A percentile compares a stretch with the other conserved stretches of the same genome.
phyloP scores from a whole-genome alignment of 1,140 invertebrate species.

The Glomeris maerens region DNA sequence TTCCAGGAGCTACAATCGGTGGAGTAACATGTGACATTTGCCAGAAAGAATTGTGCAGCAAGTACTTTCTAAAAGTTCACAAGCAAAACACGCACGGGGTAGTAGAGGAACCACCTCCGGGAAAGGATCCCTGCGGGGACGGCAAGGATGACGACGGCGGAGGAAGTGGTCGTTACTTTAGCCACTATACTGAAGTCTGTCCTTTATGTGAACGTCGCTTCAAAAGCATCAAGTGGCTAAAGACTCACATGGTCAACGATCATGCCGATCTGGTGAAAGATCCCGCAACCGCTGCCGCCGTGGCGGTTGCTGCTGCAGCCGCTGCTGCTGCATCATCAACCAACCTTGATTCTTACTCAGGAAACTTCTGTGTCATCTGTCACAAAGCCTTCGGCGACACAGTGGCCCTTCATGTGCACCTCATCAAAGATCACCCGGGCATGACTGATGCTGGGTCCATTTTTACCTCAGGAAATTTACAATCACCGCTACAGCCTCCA shows the following conservation, averaged over 20 bases:
- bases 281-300: not conserved
- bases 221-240: constrained; percentile 74
- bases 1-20: constrained; percentile 69
- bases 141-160: constrained; percentile 23
- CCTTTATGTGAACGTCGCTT: constrained; percentile 74
- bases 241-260: constrained; percentile 72
- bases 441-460: no score
- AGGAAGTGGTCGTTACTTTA: constrained; percentile 39
- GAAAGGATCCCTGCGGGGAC: not conserved
- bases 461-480: no score
- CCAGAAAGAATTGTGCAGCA: constrained; percentile 92
- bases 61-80: constrained; percentile 92
- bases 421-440: constrained; percentile 42
- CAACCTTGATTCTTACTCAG: no score
- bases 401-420: constrained; percentile 38
- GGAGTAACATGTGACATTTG: constrained; percentile 92
- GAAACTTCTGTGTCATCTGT: constrained; percentile 34
- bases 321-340: no score
- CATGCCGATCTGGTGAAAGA: constrained; percentile 57
- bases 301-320: not conserved
- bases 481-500: no score
- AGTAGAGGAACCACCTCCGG: constrained; percentile 42
- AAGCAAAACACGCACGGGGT: constrained; percentile 97
- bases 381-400: constrained; percentile 34
- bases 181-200: constrained; percentile 55